phyloP scores from a whole-genome alignment of 2,113 vertebrate species.

The Trogon melanurus region DNA sequence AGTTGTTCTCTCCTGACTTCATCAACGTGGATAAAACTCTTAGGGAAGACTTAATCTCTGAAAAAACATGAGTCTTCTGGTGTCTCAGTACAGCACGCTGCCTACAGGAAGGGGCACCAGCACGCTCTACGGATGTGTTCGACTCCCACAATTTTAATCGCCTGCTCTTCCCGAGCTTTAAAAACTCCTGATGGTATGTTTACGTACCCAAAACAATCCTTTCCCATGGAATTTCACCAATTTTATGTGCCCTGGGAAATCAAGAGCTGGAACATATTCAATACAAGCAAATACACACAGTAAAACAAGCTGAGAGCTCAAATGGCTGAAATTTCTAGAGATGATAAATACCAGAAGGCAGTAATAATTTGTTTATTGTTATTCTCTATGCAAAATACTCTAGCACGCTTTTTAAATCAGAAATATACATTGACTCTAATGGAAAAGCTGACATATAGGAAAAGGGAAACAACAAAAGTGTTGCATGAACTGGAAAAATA shows the following conservation, averaged over 20 bases:
- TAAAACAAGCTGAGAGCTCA: conserved; percentile 57
- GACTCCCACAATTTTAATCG: neutral
- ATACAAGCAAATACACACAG: conserved; percentile 71
- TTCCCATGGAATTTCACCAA: conserved; percentile 80
- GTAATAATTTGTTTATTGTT: neutral
- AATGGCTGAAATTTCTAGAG: conserved; percentile 32
- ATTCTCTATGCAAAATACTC: neutral
- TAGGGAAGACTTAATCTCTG: neutral
- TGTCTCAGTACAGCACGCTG: neutral
- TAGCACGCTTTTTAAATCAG: neutral
- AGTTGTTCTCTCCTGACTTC: neutral
- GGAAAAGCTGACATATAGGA: neutral
- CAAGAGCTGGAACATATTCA: conserved; percentile 73
- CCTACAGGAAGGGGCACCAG: neutral
- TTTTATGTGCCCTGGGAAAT: conserved; percentile 75
- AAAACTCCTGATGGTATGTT: conserved; percentile 58
- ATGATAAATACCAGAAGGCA: conserved; percentile 25
- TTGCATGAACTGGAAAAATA: neutral
- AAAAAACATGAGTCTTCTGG: neutral
- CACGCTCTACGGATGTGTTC: neutral
- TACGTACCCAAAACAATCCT: conserved; percentile 57
- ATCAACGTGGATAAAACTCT: neutral
- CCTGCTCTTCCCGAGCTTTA: conserved; percentile 38
- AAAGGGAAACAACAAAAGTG: neutral
- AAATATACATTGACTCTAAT: neutral